These are phyloP conservation scores for Herpailurus yagouaroundi DNA, from an alignment of 2,113 vertebrate species.

Conservation along the genomic window DNA sequence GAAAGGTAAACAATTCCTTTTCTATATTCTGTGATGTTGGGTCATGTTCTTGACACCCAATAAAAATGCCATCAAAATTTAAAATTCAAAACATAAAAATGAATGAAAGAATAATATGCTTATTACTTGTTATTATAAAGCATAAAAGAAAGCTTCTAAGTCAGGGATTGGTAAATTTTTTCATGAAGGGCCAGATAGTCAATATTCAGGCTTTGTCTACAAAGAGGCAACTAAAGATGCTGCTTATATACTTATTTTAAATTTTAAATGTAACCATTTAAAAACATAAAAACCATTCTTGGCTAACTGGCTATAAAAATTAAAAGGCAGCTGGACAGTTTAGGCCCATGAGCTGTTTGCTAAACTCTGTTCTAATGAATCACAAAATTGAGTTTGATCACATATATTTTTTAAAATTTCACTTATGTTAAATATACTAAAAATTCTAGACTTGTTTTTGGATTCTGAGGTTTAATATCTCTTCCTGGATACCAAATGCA, in stretches of 20 bases:
- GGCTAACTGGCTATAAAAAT: background rate
- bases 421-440: background rate
- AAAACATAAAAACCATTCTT: background rate
- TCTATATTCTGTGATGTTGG: background rate
- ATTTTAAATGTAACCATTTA: slow-evolving; percentile 27
- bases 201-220: background rate
- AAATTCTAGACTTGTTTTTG: background rate
- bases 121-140: background rate
- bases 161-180: background rate
- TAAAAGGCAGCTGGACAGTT: slow-evolving; percentile 11
- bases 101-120: background rate
- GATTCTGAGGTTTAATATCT: background rate
- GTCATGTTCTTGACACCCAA: background rate
- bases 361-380: slow-evolving; percentile 13
- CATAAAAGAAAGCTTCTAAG: background rate
- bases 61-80: background rate
- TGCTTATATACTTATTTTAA: background rate
- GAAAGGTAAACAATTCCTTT: background rate
- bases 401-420: background rate
- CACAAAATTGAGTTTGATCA: background rate
- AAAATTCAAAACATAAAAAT: background rate
- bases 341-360: background rate
- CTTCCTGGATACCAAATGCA: background rate
- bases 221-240: background rate
- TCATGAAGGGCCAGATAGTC: background rate